Evolutionary conservation across 2,797 vertebrate species (phyloP), one percentile per base, ranked within the genome.

Genomic region (Octomys mimax): DNA sequence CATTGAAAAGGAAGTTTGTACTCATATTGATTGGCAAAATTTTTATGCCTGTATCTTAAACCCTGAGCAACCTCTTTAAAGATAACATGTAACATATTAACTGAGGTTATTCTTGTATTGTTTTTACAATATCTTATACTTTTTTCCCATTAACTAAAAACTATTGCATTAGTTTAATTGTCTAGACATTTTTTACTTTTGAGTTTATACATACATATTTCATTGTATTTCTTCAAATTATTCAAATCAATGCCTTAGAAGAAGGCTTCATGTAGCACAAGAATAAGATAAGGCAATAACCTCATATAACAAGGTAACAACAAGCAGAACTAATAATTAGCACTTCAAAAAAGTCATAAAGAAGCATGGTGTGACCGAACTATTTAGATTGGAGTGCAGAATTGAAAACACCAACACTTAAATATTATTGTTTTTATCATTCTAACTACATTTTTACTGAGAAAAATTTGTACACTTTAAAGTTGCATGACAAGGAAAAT

Each of bases 391-490:
- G 61, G 22, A 6, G 52, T 14, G 64, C 49, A 86, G 21, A 88
- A 66, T 87, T 81, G 54, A 73, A 39, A 62, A 18, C 4, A 87
- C 24, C 11, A 49, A 68, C 1, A 49, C 31, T 52, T 19, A 85
- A 62, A 93, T 33, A 66, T 73, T 54, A 70, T 46, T 5, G 26
- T 73, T 22, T 52, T 22, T 68, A n/a, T 42, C 33, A 6, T 73
- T 39, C 79, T 46, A 68, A 4, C 87, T 66, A 93, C 62, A 57
- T 46, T 12, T 86, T 71, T 66, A 77, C 31, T 26, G 33, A 87
- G 39, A n/a, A 33, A 87, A 96, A 96, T 95, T 91, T 84, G 14
- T 64, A 91, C 80, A 94, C 71, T 68, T 42, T 94, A 92, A 87
- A 96, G 87, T 62, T 88, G 73, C 70, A 78, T 46, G 66, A 92